A percentile compares a stretch with the other conserved stretches of the same genome.
Conservation (phyloP, 2,797 vertebrate genomes). For the Microctenopoma stevenorrisi region DNA sequence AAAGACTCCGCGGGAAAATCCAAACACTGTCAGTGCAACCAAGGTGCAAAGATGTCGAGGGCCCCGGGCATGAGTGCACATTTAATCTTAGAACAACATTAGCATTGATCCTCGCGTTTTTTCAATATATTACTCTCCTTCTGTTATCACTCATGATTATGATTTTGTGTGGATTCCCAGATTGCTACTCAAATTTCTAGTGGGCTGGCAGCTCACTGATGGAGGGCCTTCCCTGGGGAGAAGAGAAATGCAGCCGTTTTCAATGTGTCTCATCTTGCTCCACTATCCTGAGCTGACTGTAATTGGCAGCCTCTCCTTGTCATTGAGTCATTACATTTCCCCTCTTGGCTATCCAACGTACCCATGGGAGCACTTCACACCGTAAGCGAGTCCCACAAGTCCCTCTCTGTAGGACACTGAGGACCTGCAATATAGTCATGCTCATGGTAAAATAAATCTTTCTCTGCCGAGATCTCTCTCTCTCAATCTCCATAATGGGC, state of each 20-base stretch:
- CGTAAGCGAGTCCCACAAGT: constrained; percentile 52
- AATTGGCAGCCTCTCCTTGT: constrained; percentile 72
- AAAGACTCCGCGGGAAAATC: constrained; percentile 57
- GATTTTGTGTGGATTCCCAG: constrained; percentile 68
- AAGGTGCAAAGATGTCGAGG: constrained; percentile 47
- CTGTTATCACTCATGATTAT: constrained; percentile 63
- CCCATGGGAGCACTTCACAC: constrained; percentile 73
- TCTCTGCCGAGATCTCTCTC: constrained; percentile 18
- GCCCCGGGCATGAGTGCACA: constrained; percentile 47
- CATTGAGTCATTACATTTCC: constrained; percentile 73
- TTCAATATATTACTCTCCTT: constrained; percentile 51
- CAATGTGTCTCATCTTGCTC: constrained; percentile 66
- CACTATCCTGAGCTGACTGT: constrained; percentile 63
- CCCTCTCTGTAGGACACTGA: constrained; percentile 50
- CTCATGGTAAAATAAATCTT: constrained; percentile 40
- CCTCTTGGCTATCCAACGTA: constrained; percentile 63
- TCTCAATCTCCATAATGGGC: constrained; percentile 54
- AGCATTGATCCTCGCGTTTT: constrained; percentile 24
- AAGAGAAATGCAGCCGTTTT: constrained; percentile 61
- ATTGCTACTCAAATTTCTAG: constrained; percentile 63
- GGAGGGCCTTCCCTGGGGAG: constrained; percentile 58
- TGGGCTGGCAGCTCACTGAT: constrained; percentile 50
- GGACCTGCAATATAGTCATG: constrained; percentile 50
- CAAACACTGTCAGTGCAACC: constrained; percentile 62
- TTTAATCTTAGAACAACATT: constrained; percentile 69